Base-by-base conservation (phyloP, 2,888 invertebrate genomes). In the Terebella lapidaria region DNA sequence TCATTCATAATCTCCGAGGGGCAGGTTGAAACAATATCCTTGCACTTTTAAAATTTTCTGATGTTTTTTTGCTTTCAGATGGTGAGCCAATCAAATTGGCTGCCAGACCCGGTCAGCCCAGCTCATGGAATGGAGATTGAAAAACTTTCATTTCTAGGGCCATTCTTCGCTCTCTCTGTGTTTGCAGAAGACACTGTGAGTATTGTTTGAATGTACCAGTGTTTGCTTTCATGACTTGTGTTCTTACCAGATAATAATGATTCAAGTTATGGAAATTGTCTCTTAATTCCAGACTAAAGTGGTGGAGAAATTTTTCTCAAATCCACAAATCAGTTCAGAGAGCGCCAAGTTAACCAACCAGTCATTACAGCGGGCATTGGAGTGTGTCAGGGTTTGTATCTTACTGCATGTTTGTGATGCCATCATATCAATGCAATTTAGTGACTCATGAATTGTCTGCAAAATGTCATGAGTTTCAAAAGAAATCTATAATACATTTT, bases 141-240 rank as follows among this genome's bases (percentile, higher is more conserved):
- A 0, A 85, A 88, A 56, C 87, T 89, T 53, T 90, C 92, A 59
- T 92, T 88, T 76, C 85, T 99, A 4, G 95, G 94, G 20, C 92
- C 95, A 0, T 95, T 97, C 81, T 85, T 97, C 66, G 88, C 89
- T 10, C 87, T 95, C 0, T 94, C 95, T 0, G 86, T 94, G 1
- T 93, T 95, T 80, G 92, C 91, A 42, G 95, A 96, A 76, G 95
- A 95, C 79, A 91, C 92, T 78, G 90, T 82, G 66, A 75, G 79
- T 72, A 49, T 1, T 35, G 35, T 15, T 18, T 18, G 35, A 15
- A 18, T 35, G 35, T 35, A 10, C 35, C n/a, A n/a, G n/a, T n/a
- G n/a, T n/a, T n/a, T n/a, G n/a, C n/a, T n/a, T n/a, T n/a, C n/a
- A n/a, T n/a, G n/a, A n/a, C n/a, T n/a, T n/a, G n/a, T n/a, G n/a